These are phyloP conservation scores for Lanius ludovicianus DNA, from an alignment of 2,113 vertebrate species.

Conservation along the genomic window DNA sequence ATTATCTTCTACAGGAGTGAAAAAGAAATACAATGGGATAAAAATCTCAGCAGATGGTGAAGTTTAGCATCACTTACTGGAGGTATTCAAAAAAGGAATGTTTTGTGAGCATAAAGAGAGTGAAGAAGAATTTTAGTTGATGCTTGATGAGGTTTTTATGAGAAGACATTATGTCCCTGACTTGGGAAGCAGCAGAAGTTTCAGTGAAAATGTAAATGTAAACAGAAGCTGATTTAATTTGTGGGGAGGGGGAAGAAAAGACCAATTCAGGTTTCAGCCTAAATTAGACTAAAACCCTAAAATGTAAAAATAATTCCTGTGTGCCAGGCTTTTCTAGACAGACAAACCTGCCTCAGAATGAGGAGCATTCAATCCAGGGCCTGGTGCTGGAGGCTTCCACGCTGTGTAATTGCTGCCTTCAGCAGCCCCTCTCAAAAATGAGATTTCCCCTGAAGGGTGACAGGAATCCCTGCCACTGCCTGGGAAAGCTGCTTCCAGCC, in stretches of 20 bases:
- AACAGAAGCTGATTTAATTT: not conserved
- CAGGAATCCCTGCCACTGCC: not conserved
- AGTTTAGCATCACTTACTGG: not conserved
- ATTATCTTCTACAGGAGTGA: not conserved
- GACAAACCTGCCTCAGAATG: fast-evolving
- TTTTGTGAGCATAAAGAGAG: not conserved
- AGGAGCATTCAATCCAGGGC: not conserved
- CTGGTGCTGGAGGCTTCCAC: not conserved
- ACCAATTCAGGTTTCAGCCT: not conserved
- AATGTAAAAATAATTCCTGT: not conserved
- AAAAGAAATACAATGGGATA: not conserved
- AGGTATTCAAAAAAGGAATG: not conserved
- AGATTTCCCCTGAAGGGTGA: fast-evolving
- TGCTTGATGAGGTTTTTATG: not conserved
- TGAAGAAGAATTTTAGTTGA: not conserved
- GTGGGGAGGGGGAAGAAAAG: fast-evolving
- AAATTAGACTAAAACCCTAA: not conserved
- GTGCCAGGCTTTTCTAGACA: not conserved
- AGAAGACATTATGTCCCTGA: not conserved
- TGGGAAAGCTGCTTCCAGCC: not conserved
- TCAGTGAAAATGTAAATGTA: not conserved
- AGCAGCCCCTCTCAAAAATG: fast-evolving
- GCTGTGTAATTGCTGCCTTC: fast-evolving
- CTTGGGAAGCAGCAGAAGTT: not conserved
- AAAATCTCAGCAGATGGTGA: not conserved